Percentiles rank a stretch among this genome's conserved stretches.
phyloP scores from a whole-genome alignment of 2,113 vertebrate genomes.

The human region GRCh38 chr14:50103501-50104000 shows the following conservation, averaged over 20 bases:
- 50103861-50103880: background rate
- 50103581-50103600: background rate
- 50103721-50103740: background rate
- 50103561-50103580: background rate
- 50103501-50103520: background rate
- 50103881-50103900: background rate
- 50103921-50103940: background rate
- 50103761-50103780: background rate
- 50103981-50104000: background rate
- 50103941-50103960: background rate
- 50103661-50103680: background rate
- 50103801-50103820: background rate
- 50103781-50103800: background rate
- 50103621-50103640: background rate
- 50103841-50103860: background rate
- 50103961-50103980: background rate
- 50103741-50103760: background rate
- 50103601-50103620: background rate
- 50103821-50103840: background rate
- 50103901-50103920: background rate
- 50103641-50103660: background rate
- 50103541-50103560: background rate
- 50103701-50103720: constrained; percentile 8
- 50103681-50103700: background rate
- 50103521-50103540: background rate